Conservation (phyloP, 1,140 invertebrate species). For the Trichomalopsis sarcophagae region DNA sequence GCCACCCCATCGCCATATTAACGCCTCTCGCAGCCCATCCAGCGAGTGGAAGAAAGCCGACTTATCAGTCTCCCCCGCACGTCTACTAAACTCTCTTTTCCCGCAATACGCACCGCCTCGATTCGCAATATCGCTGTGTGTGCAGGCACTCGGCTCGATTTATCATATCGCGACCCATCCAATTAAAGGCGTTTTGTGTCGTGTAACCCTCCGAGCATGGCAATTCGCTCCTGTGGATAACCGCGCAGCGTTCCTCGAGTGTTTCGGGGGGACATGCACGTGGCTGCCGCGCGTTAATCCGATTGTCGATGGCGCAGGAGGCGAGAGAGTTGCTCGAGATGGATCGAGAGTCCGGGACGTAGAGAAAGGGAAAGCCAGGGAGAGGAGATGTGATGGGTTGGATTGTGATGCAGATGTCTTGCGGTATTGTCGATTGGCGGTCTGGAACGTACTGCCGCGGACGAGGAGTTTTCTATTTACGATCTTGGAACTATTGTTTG, state of each 20-base stretch:
- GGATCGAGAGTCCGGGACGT: neutral
- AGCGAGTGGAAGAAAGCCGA: neutral
- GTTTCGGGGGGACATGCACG: slow-evolving; percentile 40
- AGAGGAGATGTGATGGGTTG: neutral
- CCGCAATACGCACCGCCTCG: neutral
- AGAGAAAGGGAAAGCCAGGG: neutral
- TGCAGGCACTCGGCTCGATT: slow-evolving; percentile 34
- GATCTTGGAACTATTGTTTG: neutral
- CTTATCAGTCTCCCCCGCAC: neutral
- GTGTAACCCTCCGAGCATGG: slow-evolving; percentile 11
- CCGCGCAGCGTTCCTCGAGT: slow-evolving; percentile 14
- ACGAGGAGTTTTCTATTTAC: neutral
- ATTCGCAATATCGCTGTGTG: slow-evolving; percentile 26
- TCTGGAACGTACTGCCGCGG: neutral
- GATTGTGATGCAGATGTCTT: neutral
- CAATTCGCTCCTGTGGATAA: slow-evolving; percentile 53
- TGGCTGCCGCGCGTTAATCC: slow-evolving; percentile 55
- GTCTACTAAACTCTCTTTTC: neutral
- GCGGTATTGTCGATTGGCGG: neutral
- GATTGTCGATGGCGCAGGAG: slow-evolving; percentile 10
- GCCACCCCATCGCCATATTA: neutral
- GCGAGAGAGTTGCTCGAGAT: neutral
- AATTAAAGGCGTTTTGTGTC: slow-evolving; percentile 51
- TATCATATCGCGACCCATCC: slow-evolving; percentile 41
- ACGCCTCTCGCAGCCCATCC: neutral